phyloP scores from a whole-genome alignment of 2,113 vertebrate species.

The Nicator chloris region DNA sequence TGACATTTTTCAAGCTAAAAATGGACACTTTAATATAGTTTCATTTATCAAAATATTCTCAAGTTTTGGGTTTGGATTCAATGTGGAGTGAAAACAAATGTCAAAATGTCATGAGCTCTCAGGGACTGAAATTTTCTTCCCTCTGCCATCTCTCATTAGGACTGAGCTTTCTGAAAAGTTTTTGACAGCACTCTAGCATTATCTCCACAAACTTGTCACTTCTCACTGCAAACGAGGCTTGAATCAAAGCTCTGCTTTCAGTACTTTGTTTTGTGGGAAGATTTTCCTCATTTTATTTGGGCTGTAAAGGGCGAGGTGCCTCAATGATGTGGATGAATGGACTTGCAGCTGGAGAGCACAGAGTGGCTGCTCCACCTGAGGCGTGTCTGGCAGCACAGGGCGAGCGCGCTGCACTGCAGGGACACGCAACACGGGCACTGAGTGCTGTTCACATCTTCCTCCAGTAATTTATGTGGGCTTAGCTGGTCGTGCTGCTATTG shows the following conservation, averaged over 20 bases:
- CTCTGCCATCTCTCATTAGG: constrained; percentile 3
- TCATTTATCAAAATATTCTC: background rate
- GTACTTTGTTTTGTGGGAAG: background rate
- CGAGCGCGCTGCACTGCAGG: accelerated
- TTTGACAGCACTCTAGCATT: background rate
- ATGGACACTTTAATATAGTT: background rate
- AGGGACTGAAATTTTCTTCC: background rate
- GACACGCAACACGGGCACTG: accelerated
- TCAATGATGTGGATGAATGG: background rate
- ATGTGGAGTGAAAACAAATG: constrained; percentile 20
- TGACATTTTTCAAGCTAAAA: constrained; percentile 10
- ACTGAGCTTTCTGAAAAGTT: background rate
- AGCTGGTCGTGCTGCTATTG: accelerated
- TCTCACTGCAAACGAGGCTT: background rate
- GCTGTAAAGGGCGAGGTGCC: background rate
- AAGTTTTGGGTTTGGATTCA: background rate
- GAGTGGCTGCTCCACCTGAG: background rate
- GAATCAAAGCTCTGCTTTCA: background rate
- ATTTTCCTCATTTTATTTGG: background rate
- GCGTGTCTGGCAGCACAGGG: accelerated
- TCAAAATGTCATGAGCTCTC: constrained; percentile 30
- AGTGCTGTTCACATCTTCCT: background rate
- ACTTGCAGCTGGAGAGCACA: background rate
- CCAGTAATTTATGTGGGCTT: background rate
- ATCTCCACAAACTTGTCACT: background rate